Base-by-base conservation (phyloP, 2,888 invertebrate genomes). In the Leptodirus hochenwartii region DNA sequence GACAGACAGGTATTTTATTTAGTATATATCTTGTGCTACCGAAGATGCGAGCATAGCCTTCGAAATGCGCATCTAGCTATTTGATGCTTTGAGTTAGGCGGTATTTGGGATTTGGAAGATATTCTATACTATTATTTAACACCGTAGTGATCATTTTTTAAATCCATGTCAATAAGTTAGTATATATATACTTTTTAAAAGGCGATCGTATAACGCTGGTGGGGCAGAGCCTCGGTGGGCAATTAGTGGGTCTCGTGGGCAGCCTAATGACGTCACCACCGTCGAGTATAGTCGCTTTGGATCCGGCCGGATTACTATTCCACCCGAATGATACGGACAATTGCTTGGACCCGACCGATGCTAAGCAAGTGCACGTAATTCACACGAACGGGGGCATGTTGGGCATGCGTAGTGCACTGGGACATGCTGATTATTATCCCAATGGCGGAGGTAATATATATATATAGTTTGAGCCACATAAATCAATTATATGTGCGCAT, bases 361-460 rank as follows among this genome's bases (percentile, higher is more conserved):
- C 43, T 2, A 32, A 42, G 23, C 46, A 45, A 26, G 51, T 53
- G 2, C 45, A 52, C 23, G 37, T 47, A 4, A 47, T 54, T 15
- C 54, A 54, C 33, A 51, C 53, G 4, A 40, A 30, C 20, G 32
- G 32, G 9, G 32, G 37, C 8, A 15, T 36, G 4, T 31, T 44
- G n/a, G 44, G 43, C n/a, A 41, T 43, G 32, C 16, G 25, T 11
- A 36, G 33, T 14, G 37, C 44, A 11, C 38, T 49, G 24, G 54
- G 54, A 9, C 38, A 49, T 32, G 41, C 43, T 10, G 53, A 54
- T 39, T 50, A 42, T 31, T 51, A 34, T 32, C 51, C 52, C 3
- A 54, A 54, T 37, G 50, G 49, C 13, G 54, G 27, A 9, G 27
- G n/a, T n/a, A n/a, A n/a, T n/a, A n/a, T n/a, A n/a, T n/a, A n/a